A percentile compares a stretch with the other conserved stretches of the same genome.
Evolutionary conservation across 2,888 invertebrate genomes (phyloP).

Genomic region (Hydropsyche betteni): DNA sequence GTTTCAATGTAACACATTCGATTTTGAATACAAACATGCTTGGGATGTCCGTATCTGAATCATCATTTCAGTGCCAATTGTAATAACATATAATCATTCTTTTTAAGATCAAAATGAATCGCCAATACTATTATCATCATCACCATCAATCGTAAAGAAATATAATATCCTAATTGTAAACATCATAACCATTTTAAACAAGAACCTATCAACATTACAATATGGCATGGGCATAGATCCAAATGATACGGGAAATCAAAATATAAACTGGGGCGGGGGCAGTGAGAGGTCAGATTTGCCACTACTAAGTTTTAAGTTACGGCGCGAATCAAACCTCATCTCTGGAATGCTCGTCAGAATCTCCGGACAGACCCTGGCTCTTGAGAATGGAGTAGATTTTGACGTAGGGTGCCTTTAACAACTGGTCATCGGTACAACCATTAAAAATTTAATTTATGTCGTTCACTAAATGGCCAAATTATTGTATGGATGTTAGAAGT

Average conservation of each 20-base stretch:
- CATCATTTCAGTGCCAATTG: conserved; percentile 32
- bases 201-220: not conserved
- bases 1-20: conserved; percentile 27
- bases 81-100: conserved; percentile 5
- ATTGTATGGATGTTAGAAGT: conserved; percentile 17
- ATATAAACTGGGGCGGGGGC: conserved; percentile 17
- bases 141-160: conserved; percentile 8
- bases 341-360: conserved; percentile 71
- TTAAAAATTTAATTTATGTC: conserved; percentile 53
- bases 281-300: conserved; percentile 30
- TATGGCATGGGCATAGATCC: conserved; percentile 26
- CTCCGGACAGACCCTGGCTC: conserved; percentile 84
- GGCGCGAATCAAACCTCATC: conserved; percentile 57
- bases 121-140: conserved; percentile 25
- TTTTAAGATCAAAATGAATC: not conserved
- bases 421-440: conserved; percentile 68
- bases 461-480: conserved; percentile 12
- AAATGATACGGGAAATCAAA: conserved; percentile 27
- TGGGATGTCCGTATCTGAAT: conserved; percentile 28
- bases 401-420: conserved; percentile 96
- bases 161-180: conserved; percentile 7
- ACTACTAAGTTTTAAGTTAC: conserved; percentile 34
- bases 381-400: conserved; percentile 96
- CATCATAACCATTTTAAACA: not conserved
- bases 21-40: conserved; percentile 29